phyloP scores from a whole-genome alignment of 1,140 invertebrate genomes.

The Heliconius hewitsoni region DNA sequence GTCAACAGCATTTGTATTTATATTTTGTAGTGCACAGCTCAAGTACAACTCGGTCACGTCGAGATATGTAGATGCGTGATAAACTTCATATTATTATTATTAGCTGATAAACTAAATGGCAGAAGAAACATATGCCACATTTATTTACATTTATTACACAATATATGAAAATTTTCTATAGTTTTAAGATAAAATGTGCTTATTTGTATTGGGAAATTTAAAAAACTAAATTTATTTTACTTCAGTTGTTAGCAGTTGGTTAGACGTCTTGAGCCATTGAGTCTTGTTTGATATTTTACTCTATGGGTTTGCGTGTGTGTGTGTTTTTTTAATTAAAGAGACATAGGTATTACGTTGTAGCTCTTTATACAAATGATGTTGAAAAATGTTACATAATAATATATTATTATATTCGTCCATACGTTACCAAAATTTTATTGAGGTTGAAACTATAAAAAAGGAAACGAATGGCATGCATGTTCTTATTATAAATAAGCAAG shows the following conservation, averaged over 20 bases:
- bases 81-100: constrained; percentile 10
- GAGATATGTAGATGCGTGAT: constrained; percentile 28
- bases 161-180: neutral
- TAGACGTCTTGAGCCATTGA: no score
- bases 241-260: no score
- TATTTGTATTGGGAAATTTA: neutral
- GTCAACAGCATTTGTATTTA: constrained; percentile 25
- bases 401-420: neutral
- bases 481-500: neutral
- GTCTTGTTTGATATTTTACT: no score
- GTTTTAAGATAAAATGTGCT: neutral
- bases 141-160: neutral
- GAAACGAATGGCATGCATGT: neutral
- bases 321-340: no score
- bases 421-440: neutral
- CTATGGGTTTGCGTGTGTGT: no score
- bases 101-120: constrained; percentile 16
- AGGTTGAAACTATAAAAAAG: neutral
- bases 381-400: no score
- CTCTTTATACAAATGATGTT: no score
- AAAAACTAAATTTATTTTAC: neutral
- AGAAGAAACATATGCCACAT: neutral
- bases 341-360: no score
- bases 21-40: constrained; percentile 1
- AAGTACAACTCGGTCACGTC: constrained; percentile 33